Conservation (phyloP, 2,113 vertebrate species). For the Corythornis cristatus region DNA sequence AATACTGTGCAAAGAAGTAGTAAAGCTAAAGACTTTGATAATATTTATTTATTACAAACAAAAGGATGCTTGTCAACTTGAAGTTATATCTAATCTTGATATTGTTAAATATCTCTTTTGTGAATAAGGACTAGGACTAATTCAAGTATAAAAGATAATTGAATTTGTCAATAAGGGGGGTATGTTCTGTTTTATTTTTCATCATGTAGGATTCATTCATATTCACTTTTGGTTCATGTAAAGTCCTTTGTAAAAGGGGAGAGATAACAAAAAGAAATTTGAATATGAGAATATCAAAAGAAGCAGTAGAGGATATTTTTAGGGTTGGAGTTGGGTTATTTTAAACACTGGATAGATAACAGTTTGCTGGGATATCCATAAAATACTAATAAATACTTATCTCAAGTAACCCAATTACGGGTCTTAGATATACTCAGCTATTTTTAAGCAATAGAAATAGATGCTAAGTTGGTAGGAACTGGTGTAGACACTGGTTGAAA, state of each 20-base stretch:
- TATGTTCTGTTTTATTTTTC: constrained; percentile 6
- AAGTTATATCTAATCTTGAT: constrained; percentile 4
- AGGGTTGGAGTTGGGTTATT: background rate
- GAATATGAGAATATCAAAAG: background rate
- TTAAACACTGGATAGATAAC: background rate
- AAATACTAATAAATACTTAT: background rate
- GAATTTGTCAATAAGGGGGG: constrained; percentile 3
- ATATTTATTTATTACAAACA: background rate
- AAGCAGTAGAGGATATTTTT: background rate
- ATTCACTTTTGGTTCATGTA: constrained; percentile 1
- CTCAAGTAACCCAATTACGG: background rate
- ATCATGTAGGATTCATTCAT: background rate
- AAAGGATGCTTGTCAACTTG: background rate
- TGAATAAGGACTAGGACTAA: background rate
- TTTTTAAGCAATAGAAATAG: background rate
- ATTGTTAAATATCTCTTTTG: background rate
- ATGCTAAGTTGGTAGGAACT: background rate
- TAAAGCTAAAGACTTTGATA: background rate
- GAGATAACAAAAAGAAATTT: background rate
- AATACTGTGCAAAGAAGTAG: background rate
- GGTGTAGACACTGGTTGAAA: constrained; percentile 37
- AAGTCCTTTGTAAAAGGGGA: background rate
- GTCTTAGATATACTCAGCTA: background rate
- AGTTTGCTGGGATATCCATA: background rate
- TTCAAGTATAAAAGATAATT: background rate